Conservation (phyloP, 1,140 invertebrate genomes). For the Drosophila lacertosa region DNA sequence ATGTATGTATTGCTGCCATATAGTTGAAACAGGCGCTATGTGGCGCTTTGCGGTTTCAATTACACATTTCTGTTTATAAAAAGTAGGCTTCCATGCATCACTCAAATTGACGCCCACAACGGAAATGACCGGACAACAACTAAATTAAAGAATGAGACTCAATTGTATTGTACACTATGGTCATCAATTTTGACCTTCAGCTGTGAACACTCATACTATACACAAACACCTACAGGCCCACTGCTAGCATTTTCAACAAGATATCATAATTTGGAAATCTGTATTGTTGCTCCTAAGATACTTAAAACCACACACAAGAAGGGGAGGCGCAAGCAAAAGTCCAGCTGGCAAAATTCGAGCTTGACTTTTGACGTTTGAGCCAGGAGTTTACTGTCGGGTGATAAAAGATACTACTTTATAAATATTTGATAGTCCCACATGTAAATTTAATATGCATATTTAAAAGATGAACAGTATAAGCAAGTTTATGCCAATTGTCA, state of each 20-base stretch:
- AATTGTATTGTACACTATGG: constrained; percentile 33
- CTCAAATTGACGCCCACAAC: constrained; percentile 39
- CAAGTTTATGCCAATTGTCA: constrained; percentile 5
- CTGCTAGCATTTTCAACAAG: neutral
- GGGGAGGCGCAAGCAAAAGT: neutral
- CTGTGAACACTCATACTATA: neutral
- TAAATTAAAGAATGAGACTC: constrained; percentile 26
- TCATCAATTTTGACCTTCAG: constrained; percentile 18
- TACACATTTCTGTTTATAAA: constrained; percentile 11
- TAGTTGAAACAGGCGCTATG: constrained; percentile 38
- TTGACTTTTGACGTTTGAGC: constrained; percentile 38
- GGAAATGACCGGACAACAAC: constrained; percentile 31
- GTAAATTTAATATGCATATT: neutral
- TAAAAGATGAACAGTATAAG: constrained; percentile 3
- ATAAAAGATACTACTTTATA: constrained; percentile 24
- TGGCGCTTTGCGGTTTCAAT: constrained; percentile 65
- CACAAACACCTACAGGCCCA: neutral
- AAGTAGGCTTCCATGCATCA: constrained; percentile 14
- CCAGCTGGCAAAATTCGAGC: constrained; percentile 31
- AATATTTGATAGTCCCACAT: constrained; percentile 25
- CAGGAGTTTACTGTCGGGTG: constrained; percentile 3
- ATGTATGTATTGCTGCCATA: too few species aligned
- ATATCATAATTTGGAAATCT: constrained; percentile 25
- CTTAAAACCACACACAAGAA: neutral
- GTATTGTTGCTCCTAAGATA: constrained; percentile 10